Percentiles rank a stretch among this genome's conserved stretches.
phyloP scores from a whole-genome alignment of 1,140 invertebrate species.

The Tetranychus urticae region DNA sequence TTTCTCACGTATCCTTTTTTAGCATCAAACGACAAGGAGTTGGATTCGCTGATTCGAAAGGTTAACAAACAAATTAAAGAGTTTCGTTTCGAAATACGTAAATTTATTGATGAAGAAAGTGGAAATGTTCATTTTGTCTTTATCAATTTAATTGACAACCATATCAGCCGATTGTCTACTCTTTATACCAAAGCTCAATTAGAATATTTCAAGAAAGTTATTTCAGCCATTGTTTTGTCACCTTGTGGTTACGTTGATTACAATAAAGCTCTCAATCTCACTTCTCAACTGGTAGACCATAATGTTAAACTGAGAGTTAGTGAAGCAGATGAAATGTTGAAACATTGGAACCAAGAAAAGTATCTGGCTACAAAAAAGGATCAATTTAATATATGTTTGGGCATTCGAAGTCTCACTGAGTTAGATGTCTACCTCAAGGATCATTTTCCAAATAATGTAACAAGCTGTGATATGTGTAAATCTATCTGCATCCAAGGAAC shows the following conservation, averaged over 20 bases:
- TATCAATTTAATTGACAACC: neutral
- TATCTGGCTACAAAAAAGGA: neutral
- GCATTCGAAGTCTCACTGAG: neutral
- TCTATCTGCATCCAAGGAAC: neutral
- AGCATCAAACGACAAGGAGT: no score
- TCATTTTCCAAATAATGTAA: neutral
- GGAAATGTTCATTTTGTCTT: neutral
- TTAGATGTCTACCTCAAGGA: neutral
- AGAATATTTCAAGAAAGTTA: neutral
- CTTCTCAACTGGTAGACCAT: neutral
- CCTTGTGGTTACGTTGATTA: neutral
- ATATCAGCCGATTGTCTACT: neutral
- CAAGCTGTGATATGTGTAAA: neutral
- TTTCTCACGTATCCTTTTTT: no score
- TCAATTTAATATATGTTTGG: neutral
- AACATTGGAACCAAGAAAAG: neutral
- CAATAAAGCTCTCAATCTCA: neutral
- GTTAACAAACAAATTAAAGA: neutral
- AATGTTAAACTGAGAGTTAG: neutral
- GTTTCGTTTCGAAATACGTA: neutral
- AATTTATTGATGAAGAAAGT: neutral
- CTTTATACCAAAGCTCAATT: neutral
- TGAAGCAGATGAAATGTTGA: neutral
- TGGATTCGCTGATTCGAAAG: neutral
- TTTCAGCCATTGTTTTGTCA: neutral